phyloP scores from a whole-genome alignment of 1,140 invertebrate species.

The Phthorimaea operculella region DNA sequence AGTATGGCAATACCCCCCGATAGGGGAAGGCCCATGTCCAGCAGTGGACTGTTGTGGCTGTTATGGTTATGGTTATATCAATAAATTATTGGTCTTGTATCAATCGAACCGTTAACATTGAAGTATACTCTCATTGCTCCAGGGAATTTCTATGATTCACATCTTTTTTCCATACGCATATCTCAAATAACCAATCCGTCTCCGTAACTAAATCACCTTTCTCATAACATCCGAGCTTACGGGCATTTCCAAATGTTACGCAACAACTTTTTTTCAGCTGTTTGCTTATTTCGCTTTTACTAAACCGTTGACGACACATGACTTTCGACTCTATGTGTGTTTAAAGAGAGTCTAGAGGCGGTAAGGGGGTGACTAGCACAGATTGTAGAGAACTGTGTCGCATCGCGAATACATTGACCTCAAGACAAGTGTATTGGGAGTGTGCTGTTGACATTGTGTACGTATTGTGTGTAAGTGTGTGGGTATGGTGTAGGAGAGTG shows the following conservation, averaged over 20 bases:
- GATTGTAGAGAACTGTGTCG: slow-evolving; percentile 33
- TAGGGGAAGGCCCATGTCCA: too few species aligned
- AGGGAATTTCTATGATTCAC: too few species aligned
- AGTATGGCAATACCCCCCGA: too few species aligned
- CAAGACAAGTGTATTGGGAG: slow-evolving; percentile 26
- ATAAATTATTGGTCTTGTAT: too few species aligned
- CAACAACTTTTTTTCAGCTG: not conserved
- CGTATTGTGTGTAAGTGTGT: slow-evolving; percentile 4
- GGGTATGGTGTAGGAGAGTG: too few species aligned
- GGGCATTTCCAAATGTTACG: not conserved
- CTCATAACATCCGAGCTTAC: not conserved
- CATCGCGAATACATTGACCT: slow-evolving; percentile 44
- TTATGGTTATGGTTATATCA: too few species aligned
- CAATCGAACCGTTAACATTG: too few species aligned
- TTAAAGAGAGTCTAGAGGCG: slow-evolving; percentile 17
- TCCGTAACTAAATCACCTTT: too few species aligned
- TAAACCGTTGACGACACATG: not conserved
- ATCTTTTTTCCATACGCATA: too few species aligned
- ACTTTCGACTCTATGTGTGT: not conserved
- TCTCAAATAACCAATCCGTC: too few species aligned
- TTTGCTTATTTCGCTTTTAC: slow-evolving; percentile 1
- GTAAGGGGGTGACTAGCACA: slow-evolving; percentile 27
- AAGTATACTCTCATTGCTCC: too few species aligned
- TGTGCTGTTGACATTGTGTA: slow-evolving; percentile 6
- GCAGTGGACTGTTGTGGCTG: too few species aligned